Evolutionary conservation across 1,140 invertebrate species (phyloP), one percentile per base, ranked within the genome.

Genomic region (Heterodera carotae): DNA sequence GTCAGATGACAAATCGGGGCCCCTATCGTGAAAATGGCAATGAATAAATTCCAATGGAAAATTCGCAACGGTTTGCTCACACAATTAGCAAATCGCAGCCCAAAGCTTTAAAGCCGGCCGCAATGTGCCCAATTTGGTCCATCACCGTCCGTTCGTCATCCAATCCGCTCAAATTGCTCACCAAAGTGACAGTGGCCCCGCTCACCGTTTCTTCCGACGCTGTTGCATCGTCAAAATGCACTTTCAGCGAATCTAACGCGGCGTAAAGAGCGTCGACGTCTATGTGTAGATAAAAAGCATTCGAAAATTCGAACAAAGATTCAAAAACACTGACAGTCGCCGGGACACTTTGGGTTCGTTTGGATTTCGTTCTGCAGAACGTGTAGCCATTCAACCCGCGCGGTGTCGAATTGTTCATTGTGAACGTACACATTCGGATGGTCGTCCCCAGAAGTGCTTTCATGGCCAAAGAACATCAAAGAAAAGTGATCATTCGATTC

Each of bases 401-500:
- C 79, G 22, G 27, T 5, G 29, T 56, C 79, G 43, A 64, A 81
- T 43, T 79, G 76, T 39, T 81, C 79, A 43, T 79, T 79, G 68
- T 79, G 78, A 18, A 79, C 69, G 69, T 79, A 79, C 12, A 79
- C 33, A 72, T 79, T 79, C 8, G 78, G 66, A 48, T 71, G 72
- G 8, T 80, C 31, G 53, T 39, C 69, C 27, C 78, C 53, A 5
- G 48, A 56, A 25, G 78, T 79, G 25, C n/a, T 39, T 34, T 79
- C 77, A 34, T 79, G 78, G 33, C 78, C 78, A 43, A 79, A 79
- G 34, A 79, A 79, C 29, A 79, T 60, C 33, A 79, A 48, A 34
- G 78, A 79, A 43, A 79, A 79, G 22, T 76, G 79, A 34, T 79
- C 78, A 7, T 25, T 33, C n/a, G 78, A 76, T 77, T 76, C 69